phyloP scores from a whole-genome alignment of 1,140 invertebrate species.

The Psix sp. region DNA sequence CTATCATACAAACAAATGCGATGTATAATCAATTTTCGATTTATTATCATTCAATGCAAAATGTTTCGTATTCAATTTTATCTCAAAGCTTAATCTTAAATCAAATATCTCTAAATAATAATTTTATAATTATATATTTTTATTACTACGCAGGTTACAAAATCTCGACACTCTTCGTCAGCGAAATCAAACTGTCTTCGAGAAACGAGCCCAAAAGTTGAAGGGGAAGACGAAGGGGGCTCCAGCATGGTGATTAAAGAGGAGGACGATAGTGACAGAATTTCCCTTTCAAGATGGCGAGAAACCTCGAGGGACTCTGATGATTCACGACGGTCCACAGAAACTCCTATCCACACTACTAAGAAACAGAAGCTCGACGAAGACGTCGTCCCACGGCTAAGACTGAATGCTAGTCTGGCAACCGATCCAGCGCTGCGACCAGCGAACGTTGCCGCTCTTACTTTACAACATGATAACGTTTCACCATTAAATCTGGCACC shows the following conservation, averaged over 20 bases:
- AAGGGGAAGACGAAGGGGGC: slow-evolving; percentile 63
- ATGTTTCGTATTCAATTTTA: too few species aligned
- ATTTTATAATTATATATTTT: too few species aligned
- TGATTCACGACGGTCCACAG: slow-evolving; percentile 62
- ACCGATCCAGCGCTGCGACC: slow-evolving; percentile 87
- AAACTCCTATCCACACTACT: slow-evolving; percentile 52
- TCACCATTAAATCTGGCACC: slow-evolving; percentile 69
- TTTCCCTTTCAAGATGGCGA: slow-evolving; percentile 45
- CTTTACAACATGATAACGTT: slow-evolving; percentile 71
- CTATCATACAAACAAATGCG: too few species aligned
- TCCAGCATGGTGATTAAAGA: slow-evolving; percentile 61
- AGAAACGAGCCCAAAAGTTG: slow-evolving; percentile 69
- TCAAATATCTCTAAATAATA: too few species aligned
- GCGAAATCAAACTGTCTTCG: slow-evolving; percentile 61
- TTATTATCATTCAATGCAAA: too few species aligned
- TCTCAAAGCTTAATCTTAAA: too few species aligned
- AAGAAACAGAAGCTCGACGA: slow-evolving; percentile 71
- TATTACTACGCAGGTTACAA: slow-evolving; percentile 66
- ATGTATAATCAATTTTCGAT: too few species aligned
- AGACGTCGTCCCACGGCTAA: slow-evolving; percentile 81
- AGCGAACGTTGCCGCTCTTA: slow-evolving; percentile 72
- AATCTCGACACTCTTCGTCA: slow-evolving; percentile 58
- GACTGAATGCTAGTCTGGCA: slow-evolving; percentile 86
- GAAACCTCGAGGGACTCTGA: slow-evolving; percentile 65
- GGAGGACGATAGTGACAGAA: slow-evolving; percentile 61